Conservation (phyloP, 53 echinoderm and acorn worm genomes). For the Antedon mediterranea region DNA sequence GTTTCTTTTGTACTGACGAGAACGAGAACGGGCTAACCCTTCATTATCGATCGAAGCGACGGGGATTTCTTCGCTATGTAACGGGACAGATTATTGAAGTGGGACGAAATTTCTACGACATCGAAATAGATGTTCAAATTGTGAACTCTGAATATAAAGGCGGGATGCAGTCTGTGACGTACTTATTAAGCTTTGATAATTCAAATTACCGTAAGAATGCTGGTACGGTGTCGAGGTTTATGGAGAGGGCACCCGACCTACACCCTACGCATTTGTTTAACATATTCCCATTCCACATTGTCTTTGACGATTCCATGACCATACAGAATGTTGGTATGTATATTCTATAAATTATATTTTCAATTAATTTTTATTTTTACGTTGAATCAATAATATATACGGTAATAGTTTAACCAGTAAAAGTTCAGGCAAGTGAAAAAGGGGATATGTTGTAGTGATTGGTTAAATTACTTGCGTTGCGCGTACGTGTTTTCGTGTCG, state of each 20-base stretch:
- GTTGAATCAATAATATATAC: too few species aligned
- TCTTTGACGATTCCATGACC: slow-evolving; percentile 53
- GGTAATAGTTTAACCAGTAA: too few species aligned
- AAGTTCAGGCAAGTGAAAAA: too few species aligned
- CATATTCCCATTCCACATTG: slow-evolving; percentile 71
- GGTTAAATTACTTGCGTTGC: too few species aligned
- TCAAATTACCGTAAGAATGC: slow-evolving; percentile 22
- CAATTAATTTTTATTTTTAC: too few species aligned
- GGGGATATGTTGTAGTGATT: too few species aligned
- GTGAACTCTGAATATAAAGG: slow-evolving; percentile 27
- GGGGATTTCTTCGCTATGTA: slow-evolving; percentile 63
- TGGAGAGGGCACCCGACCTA: not conserved
- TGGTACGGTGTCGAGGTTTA: slow-evolving; percentile 22
- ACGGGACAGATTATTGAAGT: slow-evolving; percentile 70
- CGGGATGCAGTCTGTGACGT: slow-evolving; percentile 38
- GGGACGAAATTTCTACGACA: slow-evolving; percentile 62
- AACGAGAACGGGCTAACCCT: slow-evolving; percentile 50
- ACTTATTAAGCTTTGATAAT: slow-evolving; percentile 56
- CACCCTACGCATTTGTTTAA: slow-evolving; percentile 14
- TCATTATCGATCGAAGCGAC: slow-evolving; percentile 50
- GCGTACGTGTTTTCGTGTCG: too few species aligned
- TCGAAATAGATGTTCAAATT: slow-evolving; percentile 40
- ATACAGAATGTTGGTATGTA: slow-evolving; percentile 46
- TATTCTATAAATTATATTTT: too few species aligned
- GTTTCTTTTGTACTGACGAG: slow-evolving; percentile 77